Percentiles rank a stretch among this genome's conserved stretches.
Evolutionary conservation across 1,140 invertebrate genomes (phyloP).

Genomic region (Scaptomyza pallida): DNA sequence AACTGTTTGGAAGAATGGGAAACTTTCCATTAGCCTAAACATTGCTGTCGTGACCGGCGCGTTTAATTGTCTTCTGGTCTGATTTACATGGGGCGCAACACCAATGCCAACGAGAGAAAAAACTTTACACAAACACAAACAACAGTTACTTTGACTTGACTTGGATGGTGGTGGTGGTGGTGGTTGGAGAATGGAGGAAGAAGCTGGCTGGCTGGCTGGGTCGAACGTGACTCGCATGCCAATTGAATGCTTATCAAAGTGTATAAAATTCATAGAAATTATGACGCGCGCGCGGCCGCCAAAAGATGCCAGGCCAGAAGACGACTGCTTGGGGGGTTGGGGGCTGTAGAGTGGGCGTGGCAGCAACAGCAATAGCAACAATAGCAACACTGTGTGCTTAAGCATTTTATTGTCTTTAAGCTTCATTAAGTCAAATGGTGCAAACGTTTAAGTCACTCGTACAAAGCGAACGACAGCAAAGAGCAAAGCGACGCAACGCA

Average conservation of each 20-base stretch:
- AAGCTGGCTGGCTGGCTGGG: conserved; percentile 5
- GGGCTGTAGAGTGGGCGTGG: conserved; percentile 37
- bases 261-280: conserved; percentile 82
- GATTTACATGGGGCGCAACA: conserved; percentile 72
- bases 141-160: conserved; percentile 5
- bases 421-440: conserved; percentile 81
- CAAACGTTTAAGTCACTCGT: conserved; percentile 58
- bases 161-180: background rate
- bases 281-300: conserved; percentile 73
- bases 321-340: conserved; percentile 9
- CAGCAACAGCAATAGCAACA: background rate
- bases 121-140: conserved; percentile 64
- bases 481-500: conserved; percentile 31
- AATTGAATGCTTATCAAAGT: conserved; percentile 79
- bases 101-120: background rate
- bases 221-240: conserved; percentile 75
- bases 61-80: conserved; percentile 70
- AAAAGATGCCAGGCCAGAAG: conserved; percentile 39
- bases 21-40: conserved; percentile 71
- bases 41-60: conserved; percentile 71
- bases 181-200: background rate
- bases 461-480: conserved; percentile 15
- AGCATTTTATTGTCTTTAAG: conserved; percentile 82
- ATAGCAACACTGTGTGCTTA: conserved; percentile 61
- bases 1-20: no score